phyloP scores from a whole-genome alignment of 2,797 vertebrate genomes.

The Semaprochilodus insignis region DNA sequence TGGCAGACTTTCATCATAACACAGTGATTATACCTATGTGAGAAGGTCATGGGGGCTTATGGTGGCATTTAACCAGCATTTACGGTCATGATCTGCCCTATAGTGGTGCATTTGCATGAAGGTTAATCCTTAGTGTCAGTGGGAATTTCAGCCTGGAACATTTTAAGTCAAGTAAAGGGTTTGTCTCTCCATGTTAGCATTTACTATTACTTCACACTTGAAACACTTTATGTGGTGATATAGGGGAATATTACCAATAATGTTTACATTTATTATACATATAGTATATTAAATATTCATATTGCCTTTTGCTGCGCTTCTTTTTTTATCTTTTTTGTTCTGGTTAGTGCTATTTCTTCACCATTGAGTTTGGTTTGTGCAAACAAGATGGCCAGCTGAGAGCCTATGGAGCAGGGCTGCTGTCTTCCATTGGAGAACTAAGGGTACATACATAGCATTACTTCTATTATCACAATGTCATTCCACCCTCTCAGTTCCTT shows the following conservation, averaged over 20 bases:
- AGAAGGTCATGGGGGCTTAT: slow-evolving; percentile 48
- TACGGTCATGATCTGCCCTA: slow-evolving; percentile 43
- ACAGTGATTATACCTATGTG: slow-evolving; percentile 7
- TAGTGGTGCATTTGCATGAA: slow-evolving; percentile 44
- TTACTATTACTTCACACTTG: too few species aligned
- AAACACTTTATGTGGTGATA: too few species aligned
- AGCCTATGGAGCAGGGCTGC: slow-evolving; percentile 93
- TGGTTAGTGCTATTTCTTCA: slow-evolving; percentile 97
- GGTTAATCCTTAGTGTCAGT: not conserved
- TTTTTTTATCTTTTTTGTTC: slow-evolving; percentile 17
- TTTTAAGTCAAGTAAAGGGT: not conserved
- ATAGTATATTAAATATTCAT: not conserved
- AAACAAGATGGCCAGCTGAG: slow-evolving; percentile 95
- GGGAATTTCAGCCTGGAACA: not conserved
- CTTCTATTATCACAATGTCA: not conserved
- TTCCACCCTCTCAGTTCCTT: not conserved
- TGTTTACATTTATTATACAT: not conserved
- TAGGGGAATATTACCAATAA: not conserved
- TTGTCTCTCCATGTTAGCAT: not conserved
- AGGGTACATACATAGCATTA: slow-evolving; percentile 76
- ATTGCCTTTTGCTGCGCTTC: not conserved
- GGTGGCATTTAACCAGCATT: slow-evolving; percentile 33
- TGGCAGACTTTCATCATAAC: slow-evolving; percentile 40
- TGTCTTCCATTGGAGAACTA: slow-evolving; percentile 96
- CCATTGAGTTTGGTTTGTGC: slow-evolving; percentile 96